These are phyloP conservation scores for Henricia sp. DNA, from an alignment of 53 echinoderm and acorn worm species.

Conservation along the genomic window DNA sequence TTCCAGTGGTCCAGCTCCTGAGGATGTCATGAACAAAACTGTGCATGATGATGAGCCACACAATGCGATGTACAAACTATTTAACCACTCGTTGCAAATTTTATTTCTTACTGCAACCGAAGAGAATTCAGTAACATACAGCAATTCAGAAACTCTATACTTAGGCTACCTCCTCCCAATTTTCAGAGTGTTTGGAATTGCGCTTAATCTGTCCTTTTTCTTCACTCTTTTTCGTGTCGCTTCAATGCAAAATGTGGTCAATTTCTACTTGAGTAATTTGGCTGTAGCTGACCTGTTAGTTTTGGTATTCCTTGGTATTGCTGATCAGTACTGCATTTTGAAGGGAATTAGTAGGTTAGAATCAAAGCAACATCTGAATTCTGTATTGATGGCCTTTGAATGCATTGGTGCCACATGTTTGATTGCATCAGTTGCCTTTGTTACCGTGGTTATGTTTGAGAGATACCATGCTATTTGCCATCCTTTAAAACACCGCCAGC, in stretches of 20 bases:
- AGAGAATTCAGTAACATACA: neutral
- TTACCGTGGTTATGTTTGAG: neutral
- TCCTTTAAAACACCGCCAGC: neutral
- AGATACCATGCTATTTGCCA: slow-evolving; percentile 7
- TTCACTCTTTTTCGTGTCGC: neutral
- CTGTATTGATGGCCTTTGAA: neutral
- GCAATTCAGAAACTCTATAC: neutral
- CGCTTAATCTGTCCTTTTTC: neutral
- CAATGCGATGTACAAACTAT: neutral
- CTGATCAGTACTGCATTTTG: neutral
- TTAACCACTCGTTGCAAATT: slow-evolving; percentile 1
- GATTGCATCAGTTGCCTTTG: neutral
- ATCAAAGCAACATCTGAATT: too few species aligned
- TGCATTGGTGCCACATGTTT: neutral
- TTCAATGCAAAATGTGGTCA: neutral
- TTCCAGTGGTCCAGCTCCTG: neutral
- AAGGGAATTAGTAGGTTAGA: neutral
- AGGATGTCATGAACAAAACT: neutral
- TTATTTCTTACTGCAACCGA: too few species aligned
- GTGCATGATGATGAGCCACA: neutral
- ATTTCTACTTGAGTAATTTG: neutral
- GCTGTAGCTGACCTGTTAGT: neutral
- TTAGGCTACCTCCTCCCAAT: neutral
- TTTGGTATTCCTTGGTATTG: neutral
- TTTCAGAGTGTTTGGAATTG: neutral